Percentiles rank a stretch among this genome's conserved stretches.
phyloP scores from a whole-genome alignment of 2,888 invertebrate genomes.

The Agrypnus murinus region DNA sequence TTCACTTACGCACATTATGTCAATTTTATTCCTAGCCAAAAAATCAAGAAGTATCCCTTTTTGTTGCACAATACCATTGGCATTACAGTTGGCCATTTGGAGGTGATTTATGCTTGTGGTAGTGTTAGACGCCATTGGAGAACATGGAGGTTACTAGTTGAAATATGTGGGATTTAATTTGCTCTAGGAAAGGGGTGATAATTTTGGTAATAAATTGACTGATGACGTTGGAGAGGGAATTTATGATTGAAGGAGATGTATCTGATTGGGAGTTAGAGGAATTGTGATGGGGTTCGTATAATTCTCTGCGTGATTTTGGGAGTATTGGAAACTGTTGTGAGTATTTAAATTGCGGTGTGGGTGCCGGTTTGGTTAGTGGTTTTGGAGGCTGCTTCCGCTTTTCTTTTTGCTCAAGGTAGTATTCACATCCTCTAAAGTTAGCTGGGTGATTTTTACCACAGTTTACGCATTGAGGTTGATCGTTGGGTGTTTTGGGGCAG shows the following conservation, averaged over 20 bases:
- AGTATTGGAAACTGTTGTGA: conserved; percentile 7
- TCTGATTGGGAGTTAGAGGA: neutral
- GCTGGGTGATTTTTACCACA: conserved; percentile 50
- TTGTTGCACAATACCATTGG: too few relatives aligned
- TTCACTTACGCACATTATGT: neutral
- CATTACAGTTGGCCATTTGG: neutral
- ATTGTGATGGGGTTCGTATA: conserved; percentile 6
- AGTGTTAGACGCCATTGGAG: neutral
- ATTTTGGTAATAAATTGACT: conserved; percentile 13
- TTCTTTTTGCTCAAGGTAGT: conserved; percentile 14
- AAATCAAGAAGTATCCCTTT: too few relatives aligned
- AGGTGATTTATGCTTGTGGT: neutral
- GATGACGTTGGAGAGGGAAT: neutral
- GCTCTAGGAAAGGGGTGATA: neutral
- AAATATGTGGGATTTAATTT: conserved; percentile 10
- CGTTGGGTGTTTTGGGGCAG: neutral
- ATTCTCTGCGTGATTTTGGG: neutral
- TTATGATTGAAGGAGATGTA: neutral
- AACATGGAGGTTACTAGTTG: neutral
- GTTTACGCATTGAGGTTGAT: conserved; percentile 7
- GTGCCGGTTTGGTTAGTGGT: conserved; percentile 10
- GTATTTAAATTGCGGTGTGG: conserved; percentile 4
- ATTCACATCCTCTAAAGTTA: neutral
- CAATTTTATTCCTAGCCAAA: too few relatives aligned
- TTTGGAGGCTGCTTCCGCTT: conserved; percentile 1